These are phyloP conservation scores for Drosophila conformis DNA, from an alignment of 2,888 invertebrate genomes.

Conservation along the genomic window DNA sequence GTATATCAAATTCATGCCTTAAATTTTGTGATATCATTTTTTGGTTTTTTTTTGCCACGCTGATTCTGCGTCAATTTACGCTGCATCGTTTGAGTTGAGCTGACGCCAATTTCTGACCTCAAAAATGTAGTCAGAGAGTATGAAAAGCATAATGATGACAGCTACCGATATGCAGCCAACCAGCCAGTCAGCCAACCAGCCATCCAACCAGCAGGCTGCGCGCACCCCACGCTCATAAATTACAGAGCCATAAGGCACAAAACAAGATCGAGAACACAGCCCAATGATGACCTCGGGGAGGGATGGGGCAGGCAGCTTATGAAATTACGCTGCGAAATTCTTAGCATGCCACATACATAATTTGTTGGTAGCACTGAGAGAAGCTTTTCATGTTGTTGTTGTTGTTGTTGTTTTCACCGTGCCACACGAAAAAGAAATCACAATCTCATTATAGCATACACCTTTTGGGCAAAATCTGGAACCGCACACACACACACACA, in stretches of 20 bases:
- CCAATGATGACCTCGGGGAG: not conserved
- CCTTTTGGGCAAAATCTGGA: conserved; percentile 61
- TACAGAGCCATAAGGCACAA: conserved; percentile 75
- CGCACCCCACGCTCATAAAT: conserved; percentile 61
- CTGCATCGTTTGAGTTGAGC: conserved; percentile 41
- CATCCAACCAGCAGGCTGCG: conserved; percentile 12
- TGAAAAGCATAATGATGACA: conserved; percentile 74
- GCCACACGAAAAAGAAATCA: conserved; percentile 77
- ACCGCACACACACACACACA: not conserved
- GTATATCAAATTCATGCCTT: conserved; percentile 19
- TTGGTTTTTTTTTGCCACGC: not conserved
- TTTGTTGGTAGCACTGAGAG: conserved; percentile 70
- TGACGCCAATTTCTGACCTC: conserved; percentile 56
- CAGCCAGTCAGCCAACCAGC: not conserved
- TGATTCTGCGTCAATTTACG: conserved; percentile 28
- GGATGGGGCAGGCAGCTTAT: conserved; percentile 25
- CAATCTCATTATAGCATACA: conserved; percentile 82
- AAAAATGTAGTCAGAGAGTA: conserved; percentile 18
- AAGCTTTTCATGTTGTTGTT: conserved; percentile 7
- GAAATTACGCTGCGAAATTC: conserved; percentile 74
- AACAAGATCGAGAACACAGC: conserved; percentile 54
- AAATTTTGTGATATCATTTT: not conserved
- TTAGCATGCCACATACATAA: conserved; percentile 75
- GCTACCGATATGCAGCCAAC: conserved; percentile 73
- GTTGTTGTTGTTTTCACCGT: conserved; percentile 39